Percentiles rank a stretch among this genome's conserved stretches.
Evolutionary conservation across 1,140 invertebrate species (phyloP).

Genomic region (Lethrus apterus): DNA sequence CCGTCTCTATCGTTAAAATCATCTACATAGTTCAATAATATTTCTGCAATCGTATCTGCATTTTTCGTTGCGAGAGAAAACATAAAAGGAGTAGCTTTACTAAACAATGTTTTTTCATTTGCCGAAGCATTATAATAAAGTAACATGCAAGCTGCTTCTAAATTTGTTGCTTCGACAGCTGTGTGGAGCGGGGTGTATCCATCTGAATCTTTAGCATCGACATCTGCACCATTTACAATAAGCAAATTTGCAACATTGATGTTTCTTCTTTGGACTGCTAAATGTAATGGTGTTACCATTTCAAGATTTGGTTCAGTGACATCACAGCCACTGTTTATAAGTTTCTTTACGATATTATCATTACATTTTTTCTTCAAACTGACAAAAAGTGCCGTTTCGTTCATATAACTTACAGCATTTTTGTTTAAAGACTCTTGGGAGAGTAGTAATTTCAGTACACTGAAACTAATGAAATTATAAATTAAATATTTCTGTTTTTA

Average conservation of each 20-base stretch:
- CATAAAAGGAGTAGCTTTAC: constrained; percentile 2
- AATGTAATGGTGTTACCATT: constrained; percentile 11
- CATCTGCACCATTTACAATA: constrained; percentile 2
- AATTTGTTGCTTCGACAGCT: background rate
- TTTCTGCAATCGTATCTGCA: background rate
- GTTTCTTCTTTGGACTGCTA: background rate
- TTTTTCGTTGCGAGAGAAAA: constrained; percentile 1
- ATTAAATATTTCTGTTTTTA: no score
- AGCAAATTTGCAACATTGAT: background rate
- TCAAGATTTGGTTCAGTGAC: constrained; percentile 2
- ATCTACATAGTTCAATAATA: constrained; percentile 2
- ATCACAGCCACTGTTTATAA: constrained; percentile 3
- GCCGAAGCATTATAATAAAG: constrained; percentile 7
- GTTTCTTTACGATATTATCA: background rate
- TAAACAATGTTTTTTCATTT: background rate
- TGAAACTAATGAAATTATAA: no score
- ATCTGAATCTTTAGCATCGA: constrained; percentile 7
- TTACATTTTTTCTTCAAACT: constrained; percentile 2
- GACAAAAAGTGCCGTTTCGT: constrained; percentile 7
- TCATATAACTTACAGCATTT: background rate
- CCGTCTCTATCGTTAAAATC: constrained; percentile 3
- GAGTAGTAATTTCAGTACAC: constrained; percentile 4
- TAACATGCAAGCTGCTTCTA: background rate
- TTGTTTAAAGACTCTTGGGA: background rate
- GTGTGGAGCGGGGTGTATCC: constrained; percentile 6